Conservation (phyloP, 2,888 invertebrate genomes). For the Apocheima hispidaria region DNA sequence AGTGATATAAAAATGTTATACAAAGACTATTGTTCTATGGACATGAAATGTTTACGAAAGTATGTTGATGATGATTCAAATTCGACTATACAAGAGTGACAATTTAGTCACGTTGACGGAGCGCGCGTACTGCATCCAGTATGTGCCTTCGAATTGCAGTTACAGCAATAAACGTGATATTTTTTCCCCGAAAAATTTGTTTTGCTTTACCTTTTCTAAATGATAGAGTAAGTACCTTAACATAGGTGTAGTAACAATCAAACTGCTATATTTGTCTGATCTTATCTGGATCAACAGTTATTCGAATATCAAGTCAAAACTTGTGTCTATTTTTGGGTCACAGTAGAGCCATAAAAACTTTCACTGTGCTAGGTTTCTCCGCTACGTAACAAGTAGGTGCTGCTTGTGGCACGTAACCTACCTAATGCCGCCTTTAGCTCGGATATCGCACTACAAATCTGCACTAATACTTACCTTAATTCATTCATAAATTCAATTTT, state of each 20-base stretch:
- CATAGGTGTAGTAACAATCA: conserved; percentile 23
- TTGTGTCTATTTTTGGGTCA: conserved; percentile 58
- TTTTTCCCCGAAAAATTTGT: conserved; percentile 66
- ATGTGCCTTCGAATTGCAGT: conserved; percentile 85
- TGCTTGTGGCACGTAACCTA: conserved; percentile 60
- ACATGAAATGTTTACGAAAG: conserved; percentile 62
- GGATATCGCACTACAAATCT: conserved; percentile 41
- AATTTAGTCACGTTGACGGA: conserved; percentile 81
- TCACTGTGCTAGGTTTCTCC: conserved; percentile 77
- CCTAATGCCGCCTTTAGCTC: conserved; percentile 46
- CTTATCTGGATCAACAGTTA: conserved; percentile 37
- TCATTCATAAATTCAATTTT: conserved; percentile 40
- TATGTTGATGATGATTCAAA: conserved; percentile 50
- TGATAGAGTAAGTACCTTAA: conserved; percentile 30
- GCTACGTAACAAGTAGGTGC: conserved; percentile 69
- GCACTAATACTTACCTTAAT: conserved; percentile 35
- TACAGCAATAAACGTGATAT: conserved; percentile 84
- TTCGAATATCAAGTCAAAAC: conserved; percentile 45
- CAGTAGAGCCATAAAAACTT: conserved; percentile 68
- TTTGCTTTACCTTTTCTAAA: conserved; percentile 57
- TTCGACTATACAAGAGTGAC: conserved; percentile 66
- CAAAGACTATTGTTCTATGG: conserved; percentile 67
- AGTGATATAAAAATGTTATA: conserved; percentile 56
- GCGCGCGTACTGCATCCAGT: conserved; percentile 76
- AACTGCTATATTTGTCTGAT: conserved; percentile 21